These are phyloP conservation scores for Cyphomyrus plagiostoma DNA, from an alignment of 2,113 vertebrate genomes.

Conservation along the genomic window DNA sequence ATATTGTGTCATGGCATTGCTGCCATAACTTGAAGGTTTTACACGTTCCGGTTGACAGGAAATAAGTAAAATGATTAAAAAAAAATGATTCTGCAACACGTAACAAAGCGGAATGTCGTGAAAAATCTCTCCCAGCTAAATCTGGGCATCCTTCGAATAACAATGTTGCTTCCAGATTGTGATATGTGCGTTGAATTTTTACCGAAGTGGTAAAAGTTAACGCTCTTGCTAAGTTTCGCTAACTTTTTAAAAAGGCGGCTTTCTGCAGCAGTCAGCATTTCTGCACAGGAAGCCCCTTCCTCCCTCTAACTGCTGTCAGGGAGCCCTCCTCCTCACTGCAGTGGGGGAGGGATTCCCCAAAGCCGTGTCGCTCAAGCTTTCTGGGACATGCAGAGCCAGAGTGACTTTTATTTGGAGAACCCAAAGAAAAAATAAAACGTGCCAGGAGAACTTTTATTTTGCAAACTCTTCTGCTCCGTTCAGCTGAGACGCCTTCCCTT, in stretches of 20 bases:
- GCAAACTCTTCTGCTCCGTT: not conserved
- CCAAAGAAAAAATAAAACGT: not conserved
- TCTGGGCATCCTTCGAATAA: not conserved
- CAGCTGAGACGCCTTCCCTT: not conserved
- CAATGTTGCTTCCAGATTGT: not conserved
- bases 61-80: not conserved
- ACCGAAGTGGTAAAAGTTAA: not conserved
- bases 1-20: not conserved
- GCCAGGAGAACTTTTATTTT: not conserved
- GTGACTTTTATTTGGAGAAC: not conserved
- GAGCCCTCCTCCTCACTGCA: not conserved
- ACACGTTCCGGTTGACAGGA: not conserved
- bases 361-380: not conserved
- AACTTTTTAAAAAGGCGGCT: not conserved
- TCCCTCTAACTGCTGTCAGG: not conserved
- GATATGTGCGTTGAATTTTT: not conserved
- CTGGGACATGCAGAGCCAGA: not conserved
- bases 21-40: not conserved
- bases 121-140: not conserved
- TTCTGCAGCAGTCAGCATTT: not conserved
- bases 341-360: not conserved
- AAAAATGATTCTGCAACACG: not conserved
- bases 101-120: not conserved
- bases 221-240: not conserved
- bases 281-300: not conserved